A percentile compares a stretch with the other conserved stretches of the same genome.
phyloP scores from a whole-genome alignment of 2,797 vertebrate genomes.

The Muraenolepis orangiensis region DNA sequence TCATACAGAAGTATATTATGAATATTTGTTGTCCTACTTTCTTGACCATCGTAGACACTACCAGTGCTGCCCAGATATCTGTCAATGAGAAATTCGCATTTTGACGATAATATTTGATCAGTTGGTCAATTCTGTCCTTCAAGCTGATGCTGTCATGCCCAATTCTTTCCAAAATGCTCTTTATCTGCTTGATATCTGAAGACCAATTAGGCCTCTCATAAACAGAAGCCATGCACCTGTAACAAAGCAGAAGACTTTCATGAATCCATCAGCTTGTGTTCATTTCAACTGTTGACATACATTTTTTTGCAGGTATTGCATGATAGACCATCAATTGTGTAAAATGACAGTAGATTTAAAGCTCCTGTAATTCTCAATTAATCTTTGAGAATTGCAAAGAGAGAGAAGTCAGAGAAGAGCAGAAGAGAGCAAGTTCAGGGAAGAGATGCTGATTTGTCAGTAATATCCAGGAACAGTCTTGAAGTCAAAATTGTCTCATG shows the following conservation, averaged over 20 bases:
- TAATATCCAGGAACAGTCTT: background rate
- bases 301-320: background rate
- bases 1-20: background rate
- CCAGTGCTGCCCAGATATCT: constrained; percentile 4
- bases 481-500: background rate
- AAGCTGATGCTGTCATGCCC: background rate
- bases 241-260: background rate
- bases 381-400: background rate
- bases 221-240: constrained; percentile 4
- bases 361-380: too few species aligned
- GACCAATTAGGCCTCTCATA: constrained; percentile 2
- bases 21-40: background rate
- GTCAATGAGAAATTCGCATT: constrained; percentile 4
- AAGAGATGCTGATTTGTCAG: constrained; percentile 1
- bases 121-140: background rate
- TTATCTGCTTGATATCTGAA: background rate
- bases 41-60: background rate
- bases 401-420: background rate
- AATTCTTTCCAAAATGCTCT: background rate
- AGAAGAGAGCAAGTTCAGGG: background rate
- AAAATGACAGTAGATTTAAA: background rate
- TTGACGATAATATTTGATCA: background rate
- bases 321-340: background rate
- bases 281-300: background rate
- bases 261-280: background rate